phyloP scores from a whole-genome alignment of 2,113 vertebrate genomes.

The Stegostoma tigrinum region DNA sequence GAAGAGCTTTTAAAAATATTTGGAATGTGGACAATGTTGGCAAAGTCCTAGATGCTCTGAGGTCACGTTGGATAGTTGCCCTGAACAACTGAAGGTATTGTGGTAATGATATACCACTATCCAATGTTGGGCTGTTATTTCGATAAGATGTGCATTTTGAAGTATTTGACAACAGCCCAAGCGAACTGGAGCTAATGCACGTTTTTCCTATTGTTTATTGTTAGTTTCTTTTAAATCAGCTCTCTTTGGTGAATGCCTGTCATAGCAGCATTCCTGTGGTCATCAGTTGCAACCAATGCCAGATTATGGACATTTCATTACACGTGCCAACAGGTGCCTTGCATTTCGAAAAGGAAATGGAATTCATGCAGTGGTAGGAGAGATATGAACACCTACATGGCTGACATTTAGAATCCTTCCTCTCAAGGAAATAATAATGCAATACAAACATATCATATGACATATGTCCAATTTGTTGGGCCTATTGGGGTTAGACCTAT shows the following conservation, averaged over 20 bases:
- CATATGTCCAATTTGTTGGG: not conserved
- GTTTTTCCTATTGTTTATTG: not conserved
- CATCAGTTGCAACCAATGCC: not conserved
- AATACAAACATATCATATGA: not conserved
- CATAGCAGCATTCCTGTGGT: not conserved
- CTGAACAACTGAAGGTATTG: not conserved
- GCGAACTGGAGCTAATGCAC: not conserved
- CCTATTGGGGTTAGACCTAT: not conserved
- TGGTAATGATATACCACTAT: not conserved
- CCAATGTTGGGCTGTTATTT: not conserved
- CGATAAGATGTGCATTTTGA: not conserved
- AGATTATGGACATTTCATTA: not conserved
- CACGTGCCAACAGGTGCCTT: not conserved
- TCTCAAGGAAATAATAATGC: not conserved
- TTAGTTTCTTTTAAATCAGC: not conserved
- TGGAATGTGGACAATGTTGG: not conserved
- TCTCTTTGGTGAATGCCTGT: not conserved
- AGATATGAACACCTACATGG: not conserved
- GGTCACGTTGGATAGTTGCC: not conserved
- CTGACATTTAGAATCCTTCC: not conserved
- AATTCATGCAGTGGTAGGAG: not conserved
- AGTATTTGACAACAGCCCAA: not conserved
- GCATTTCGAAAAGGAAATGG: not conserved
- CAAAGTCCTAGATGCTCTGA: not conserved
- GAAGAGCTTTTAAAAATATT: not conserved